Percentiles rank a stretch among this genome's conserved stretches.
Conservation (phyloP, 92 coral and sea anemone genomes). For the Phenganax subtilis region DNA sequence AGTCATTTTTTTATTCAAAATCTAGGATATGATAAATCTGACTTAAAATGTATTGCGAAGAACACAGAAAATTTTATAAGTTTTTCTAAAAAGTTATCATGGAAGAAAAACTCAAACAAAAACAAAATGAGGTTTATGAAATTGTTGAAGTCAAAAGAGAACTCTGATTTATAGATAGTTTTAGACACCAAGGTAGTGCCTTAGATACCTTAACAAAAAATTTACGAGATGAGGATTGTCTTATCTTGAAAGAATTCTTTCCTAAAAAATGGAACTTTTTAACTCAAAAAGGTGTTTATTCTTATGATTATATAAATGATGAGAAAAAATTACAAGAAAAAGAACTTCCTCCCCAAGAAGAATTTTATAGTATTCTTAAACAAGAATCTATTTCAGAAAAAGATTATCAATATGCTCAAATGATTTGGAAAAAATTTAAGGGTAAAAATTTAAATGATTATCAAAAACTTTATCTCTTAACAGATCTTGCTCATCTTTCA, state of each 20-base stretch:
- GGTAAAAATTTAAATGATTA: background rate
- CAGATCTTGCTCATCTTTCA: no score
- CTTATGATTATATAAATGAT: conserved; percentile 28
- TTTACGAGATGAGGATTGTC: background rate
- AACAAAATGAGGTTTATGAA: background rate
- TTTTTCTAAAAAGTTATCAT: background rate
- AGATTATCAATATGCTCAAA: conserved; percentile 37
- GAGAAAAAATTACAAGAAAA: conserved; percentile 12
- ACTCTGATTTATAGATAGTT: background rate
- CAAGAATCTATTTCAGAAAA: conserved; percentile 1
- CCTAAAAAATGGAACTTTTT: background rate
- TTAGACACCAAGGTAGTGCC: background rate
- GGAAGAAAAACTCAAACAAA: no score
- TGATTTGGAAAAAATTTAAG: conserved; percentile 20
- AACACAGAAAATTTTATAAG: background rate
- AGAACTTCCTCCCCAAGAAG: conserved; percentile 21
- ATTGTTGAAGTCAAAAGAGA: background rate
- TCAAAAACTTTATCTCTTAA: no score
- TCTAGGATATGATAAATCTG: background rate
- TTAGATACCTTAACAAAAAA: background rate
- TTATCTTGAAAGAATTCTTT: background rate
- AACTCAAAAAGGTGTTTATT: conserved; percentile 40
- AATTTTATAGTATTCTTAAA: background rate
- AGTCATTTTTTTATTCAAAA: background rate
- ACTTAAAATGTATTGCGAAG: background rate